Percentiles rank a stretch among this genome's conserved stretches.
These are phyloP conservation scores for Eulemur macaco DNA, from an alignment of 2,113 vertebrate genomes.

Conservation along the genomic window DNA sequence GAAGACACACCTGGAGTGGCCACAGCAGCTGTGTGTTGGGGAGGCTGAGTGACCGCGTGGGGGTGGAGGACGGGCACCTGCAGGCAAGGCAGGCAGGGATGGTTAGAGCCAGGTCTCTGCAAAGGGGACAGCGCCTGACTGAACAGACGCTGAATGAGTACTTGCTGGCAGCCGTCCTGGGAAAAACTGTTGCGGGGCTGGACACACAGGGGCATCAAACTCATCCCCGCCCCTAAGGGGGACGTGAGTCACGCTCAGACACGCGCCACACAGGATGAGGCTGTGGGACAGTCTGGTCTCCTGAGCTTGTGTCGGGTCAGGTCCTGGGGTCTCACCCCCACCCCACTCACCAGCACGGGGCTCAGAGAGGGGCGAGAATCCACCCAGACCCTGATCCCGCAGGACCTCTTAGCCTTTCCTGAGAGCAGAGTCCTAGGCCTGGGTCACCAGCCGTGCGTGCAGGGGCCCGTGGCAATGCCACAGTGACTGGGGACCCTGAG, in stretches of 20 bases:
- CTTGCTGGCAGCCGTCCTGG: neutral
- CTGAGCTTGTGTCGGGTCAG: neutral
- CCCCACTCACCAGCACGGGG: neutral
- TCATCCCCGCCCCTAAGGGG: neutral
- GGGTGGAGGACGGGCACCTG: accelerated
- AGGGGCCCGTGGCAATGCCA: neutral
- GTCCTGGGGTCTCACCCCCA: neutral
- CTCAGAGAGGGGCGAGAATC: neutral
- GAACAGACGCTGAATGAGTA: accelerated
- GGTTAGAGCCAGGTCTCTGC: neutral
- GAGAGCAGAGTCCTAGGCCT: accelerated
- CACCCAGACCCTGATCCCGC: accelerated
- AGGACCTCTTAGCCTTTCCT: neutral
- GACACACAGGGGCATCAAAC: accelerated
- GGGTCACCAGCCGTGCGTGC: accelerated
- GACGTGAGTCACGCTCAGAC: accelerated
- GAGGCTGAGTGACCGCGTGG: neutral
- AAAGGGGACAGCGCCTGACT: accelerated
- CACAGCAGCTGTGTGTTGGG: neutral
- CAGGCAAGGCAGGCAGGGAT: neutral
- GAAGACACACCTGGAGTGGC: neutral
- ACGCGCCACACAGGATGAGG: accelerated
- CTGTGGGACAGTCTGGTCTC: neutral
- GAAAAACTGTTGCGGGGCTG: accelerated
- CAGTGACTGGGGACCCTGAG: too few species aligned